Evolutionary conservation across 1,140 invertebrate species (phyloP), one percentile per base, ranked within the genome.

Genomic region (Pantala flavescens): DNA sequence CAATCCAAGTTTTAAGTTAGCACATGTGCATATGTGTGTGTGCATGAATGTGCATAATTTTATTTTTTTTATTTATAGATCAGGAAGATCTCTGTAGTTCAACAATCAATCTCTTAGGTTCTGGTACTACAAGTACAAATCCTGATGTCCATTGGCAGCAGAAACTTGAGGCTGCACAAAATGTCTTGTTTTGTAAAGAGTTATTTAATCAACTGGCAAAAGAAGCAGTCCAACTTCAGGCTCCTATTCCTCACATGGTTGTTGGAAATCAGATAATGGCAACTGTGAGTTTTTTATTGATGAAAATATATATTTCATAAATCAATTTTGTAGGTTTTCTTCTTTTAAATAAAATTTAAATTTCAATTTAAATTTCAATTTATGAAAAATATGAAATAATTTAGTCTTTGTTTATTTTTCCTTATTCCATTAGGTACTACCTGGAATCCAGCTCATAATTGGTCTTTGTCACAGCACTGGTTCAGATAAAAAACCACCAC

Each of bases 161-260:
- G 78, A 95, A 95, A 81, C 83, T 99, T 10, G 96, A 98, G 83
- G 93, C 93, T 0, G 96, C 96, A 0, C 97, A 99, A 81, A 98
- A 98, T 84, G 96, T 98, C 42, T 83, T 98, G 5, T 99, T 98
- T 83, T 98, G 96, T 82, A 98, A 98, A 85, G 97, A 99, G 84
- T 82, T 98, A 2, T 98, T 99, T 81, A 93, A 93, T 76, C 93
- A 98, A 81, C 84, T 99, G 43, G 96, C 96, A 0, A 90, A 94
- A 76, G 96, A 98, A 83, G 96, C 97, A 0, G 95, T 98, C 7
- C 93, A 97, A 78, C 82, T 97, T 0, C 92, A 96, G 79, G 91
- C 93, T 3, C 90, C 92, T 0, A 96, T 98, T 80, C 96, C 96
- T 11, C 96, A 98, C 80, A 93, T 98, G 87, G 96, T 98, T 36